Base-by-base conservation (phyloP, 2,113 vertebrate genomes). In the Suricata suricatta region DNA sequence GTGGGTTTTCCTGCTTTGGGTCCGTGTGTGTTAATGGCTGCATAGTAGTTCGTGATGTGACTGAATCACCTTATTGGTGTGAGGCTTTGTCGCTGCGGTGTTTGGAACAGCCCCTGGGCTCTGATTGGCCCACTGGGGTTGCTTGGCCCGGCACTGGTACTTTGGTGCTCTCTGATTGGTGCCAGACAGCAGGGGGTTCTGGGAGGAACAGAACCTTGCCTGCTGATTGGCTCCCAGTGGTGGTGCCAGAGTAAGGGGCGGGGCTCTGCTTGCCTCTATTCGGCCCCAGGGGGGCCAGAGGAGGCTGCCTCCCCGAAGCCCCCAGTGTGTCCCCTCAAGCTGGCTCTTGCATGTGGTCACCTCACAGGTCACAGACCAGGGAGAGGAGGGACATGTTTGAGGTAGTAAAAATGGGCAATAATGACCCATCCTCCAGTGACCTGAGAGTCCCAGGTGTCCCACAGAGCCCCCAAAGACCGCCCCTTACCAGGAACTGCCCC, bases 101-200 rank as follows among this genome's bases (percentile, higher is more conserved):
- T 31, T 13, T 7, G 77, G 74, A 69, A 17, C 31, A 14, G 38
- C 21, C 44, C 82, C 93, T 87, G 93, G 74, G 14, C 93, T 97
- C 77, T 72, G 81, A 92, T 80, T 89, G 74, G 80, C 14, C 64
- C 23, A 35, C 23, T 21, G 4, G 35, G 52, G 13, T 88, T 11
- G 23, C 57, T 11, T 13, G 60, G 69, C 54, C 47, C 13, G 13
- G 14, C 38, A 3, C 66, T 12, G 44, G 23, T 3, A 15, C 47
- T 60, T 4, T 69, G 86, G 25, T 0, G 1, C 23, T 52, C 50
- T 91, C 92, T 83, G 96, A 96, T 96, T 93, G 94, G 95, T 92
- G 74, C 60, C 76, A 77, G 76, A 76, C 23, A 84, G 64, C 84
- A 82, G 87, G 64, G 96, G 72, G 69, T 82, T 82, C 90, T 96